phyloP scores from a whole-genome alignment of 2,888 invertebrate species.

The Pristionchus exspectatus region DNA sequence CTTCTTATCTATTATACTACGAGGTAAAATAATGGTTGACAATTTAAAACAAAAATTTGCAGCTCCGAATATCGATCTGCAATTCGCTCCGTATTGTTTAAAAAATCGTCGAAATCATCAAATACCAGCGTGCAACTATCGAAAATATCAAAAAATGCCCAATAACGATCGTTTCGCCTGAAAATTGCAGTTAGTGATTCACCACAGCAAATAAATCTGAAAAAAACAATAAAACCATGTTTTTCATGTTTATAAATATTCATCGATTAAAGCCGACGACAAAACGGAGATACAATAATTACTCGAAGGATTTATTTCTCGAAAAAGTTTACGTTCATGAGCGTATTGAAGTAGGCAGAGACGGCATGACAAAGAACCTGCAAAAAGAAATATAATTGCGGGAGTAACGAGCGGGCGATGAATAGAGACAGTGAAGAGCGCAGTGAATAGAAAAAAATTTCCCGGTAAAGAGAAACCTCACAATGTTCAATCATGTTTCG shows the following conservation, averaged over 20 bases:
- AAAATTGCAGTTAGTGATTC: too few species aligned
- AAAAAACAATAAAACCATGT: too few species aligned
- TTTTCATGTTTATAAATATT: too few species aligned
- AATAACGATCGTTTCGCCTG: too few species aligned
- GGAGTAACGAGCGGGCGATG: too few species aligned
- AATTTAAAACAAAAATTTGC: background rate
- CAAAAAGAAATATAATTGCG: background rate
- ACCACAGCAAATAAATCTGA: too few species aligned
- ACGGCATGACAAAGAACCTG: slow-evolving; percentile 12
- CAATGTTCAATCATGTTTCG: too few species aligned
- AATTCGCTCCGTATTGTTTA: background rate
- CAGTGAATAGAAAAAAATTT: too few species aligned
- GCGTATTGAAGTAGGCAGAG: background rate
- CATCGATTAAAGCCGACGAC: too few species aligned
- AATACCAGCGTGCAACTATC: background rate
- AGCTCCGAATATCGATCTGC: background rate
- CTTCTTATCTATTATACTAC: background rate
- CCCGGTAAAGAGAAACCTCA: too few species aligned
- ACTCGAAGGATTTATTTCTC: background rate
- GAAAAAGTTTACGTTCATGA: background rate
- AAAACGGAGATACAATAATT: background rate
- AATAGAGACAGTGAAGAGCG: too few species aligned
- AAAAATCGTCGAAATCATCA: background rate
- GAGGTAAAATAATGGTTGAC: background rate
- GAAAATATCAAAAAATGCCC: background rate